Evolutionary conservation across 2,888 invertebrate species (phyloP), one percentile per base, ranked within the genome.

Genomic region (Monochamus alternatus): DNA sequence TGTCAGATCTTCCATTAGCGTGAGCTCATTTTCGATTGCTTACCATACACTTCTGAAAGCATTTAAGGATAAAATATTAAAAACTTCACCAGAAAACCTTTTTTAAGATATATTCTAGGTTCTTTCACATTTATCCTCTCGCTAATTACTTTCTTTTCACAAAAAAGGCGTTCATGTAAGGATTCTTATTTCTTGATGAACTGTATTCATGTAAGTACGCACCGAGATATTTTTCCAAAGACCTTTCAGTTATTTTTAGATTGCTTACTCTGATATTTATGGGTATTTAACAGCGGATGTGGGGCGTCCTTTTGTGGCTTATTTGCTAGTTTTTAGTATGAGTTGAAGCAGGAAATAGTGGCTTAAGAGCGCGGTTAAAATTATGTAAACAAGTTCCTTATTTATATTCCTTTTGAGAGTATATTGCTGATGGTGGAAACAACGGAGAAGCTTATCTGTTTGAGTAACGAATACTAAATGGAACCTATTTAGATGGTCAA

Each of bases 181-280:
- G 31, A 44, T 7, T 14, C 30, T 64, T 31, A 14, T 64, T 62
- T n/a, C 44, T 44, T n/a, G 22, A 55, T 12, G n/a, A 55, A 22
- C 7, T 55, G 10, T 22, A 55, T 14, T 69, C 12, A 47, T 22
- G 22, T 22, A 60, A 60, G n/a, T 30, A 32, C 38, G 2, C 43
- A 14, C 60, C n/a, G 30, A 30, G 22, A 69, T 47, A 30, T 32
- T 59, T 47, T 44, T 31, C 31, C 8, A 60, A 51, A 8, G 8
- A 44, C 10, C 22, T 51, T 69, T 60, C 47, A 43, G 43, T 60
- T n/a, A 12, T 60, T 47, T 47, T 44, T 43, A 60, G 31, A 69
- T 47, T n/a, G 38, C 44, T 44, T 69, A 31, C 69, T 69, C 43
- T 44, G 47, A 69, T 69, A 69, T 69, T 69, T 69, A 69, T 69